Evolutionary conservation across 2,113 vertebrate species (phyloP).

Genomic region (Syrmaticus mikado): DNA sequence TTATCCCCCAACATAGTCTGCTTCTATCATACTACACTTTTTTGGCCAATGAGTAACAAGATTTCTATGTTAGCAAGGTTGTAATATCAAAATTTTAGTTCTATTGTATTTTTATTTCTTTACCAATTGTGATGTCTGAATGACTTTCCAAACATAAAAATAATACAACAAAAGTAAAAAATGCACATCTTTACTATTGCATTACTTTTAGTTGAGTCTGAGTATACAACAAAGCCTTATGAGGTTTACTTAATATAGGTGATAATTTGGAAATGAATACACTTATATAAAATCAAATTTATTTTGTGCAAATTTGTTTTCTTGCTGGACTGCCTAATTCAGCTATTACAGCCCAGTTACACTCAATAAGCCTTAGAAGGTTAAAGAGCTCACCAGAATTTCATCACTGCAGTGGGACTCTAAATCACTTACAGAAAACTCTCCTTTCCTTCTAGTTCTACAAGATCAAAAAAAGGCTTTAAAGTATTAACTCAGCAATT

Average conservation of each 20-base stretch:
- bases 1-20: background rate
- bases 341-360: background rate
- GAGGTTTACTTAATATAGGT: background rate
- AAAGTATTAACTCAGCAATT: background rate
- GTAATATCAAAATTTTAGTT: background rate
- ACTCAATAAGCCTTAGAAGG: background rate
- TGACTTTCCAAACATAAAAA: background rate
- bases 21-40: background rate
- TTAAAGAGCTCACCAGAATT: background rate
- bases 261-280: background rate
- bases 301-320: background rate
- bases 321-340: background rate
- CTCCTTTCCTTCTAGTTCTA: background rate
- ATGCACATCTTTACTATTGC: accelerated
- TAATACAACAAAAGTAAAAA: background rate
- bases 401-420: background rate
- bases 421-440: background rate
- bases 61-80: background rate
- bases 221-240: background rate
- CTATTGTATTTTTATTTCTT: background rate
- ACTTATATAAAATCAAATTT: background rate
- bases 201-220: background rate
- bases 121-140: background rate
- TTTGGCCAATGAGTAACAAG: background rate
- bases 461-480: background rate